Evolutionary conservation across 2,113 vertebrate genomes (phyloP).

Genomic region (Merops nubicus): DNA sequence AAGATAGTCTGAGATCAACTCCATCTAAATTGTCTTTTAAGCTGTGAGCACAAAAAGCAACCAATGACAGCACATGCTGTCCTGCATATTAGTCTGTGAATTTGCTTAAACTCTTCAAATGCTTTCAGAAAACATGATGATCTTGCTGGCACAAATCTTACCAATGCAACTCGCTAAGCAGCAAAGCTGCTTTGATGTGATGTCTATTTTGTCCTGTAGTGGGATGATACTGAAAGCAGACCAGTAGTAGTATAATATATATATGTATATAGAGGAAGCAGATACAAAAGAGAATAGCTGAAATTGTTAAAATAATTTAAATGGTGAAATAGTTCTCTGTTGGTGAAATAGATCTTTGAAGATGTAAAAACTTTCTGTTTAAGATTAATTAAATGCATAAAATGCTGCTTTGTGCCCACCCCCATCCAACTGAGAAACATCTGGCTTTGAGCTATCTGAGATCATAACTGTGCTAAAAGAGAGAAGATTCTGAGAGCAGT

Average conservation of each 20-base stretch:
- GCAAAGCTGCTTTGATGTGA: neutral
- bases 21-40: no score
- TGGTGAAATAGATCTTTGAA: neutral
- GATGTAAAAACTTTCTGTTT: neutral
- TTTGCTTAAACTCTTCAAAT: no score
- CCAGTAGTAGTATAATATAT: neutral
- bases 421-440: conserved; percentile 64
- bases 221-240: neutral
- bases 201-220: neutral
- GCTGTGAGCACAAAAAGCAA: no score
- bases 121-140: no score
- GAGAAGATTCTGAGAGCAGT: conserved; percentile 6
- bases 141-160: neutral
- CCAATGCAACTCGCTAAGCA: neutral
- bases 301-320: neutral
- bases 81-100: no score
- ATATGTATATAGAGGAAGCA: neutral
- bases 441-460: conserved; percentile 54
- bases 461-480: conserved; percentile 44
- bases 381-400: conserved; percentile 66
- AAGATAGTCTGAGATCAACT: no score
- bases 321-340: conserved; percentile 3
- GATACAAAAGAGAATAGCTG: neutral
- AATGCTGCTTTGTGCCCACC: conserved; percentile 36
- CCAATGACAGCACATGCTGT: no score